Base-by-base conservation (phyloP, 2,888 invertebrate genomes). In the Pollenia angustigena region DNA sequence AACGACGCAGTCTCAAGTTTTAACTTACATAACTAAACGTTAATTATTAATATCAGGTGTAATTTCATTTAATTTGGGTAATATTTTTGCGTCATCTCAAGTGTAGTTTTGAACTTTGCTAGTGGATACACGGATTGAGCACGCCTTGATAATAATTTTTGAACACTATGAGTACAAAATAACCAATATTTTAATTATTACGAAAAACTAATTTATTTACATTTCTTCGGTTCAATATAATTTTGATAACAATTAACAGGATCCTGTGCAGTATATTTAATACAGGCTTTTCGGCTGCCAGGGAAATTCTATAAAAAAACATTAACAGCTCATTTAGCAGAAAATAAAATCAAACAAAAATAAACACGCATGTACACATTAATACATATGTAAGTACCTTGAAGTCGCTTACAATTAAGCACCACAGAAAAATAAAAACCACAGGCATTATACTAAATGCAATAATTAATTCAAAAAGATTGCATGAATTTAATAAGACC, bases 161-260 rank as follows among this genome's bases (percentile, higher is more conserved):
- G 1, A 32, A 32, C 32, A 32, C 6, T 32, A 32, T 32, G 32
- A 0, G 32, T 32, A 32, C 32, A 32, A 32, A 32, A 32, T 32
- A 32, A 32, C 32, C 4, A 32, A 32, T 6, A 6, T 32, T 32
- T 32, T 6, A 32, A 32, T 32, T 32, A 6, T 12, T 23, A 18
- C 23, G 9, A 18, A 32, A 54, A 14, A 71, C 2, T 8, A 32
- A 69, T 42, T 54, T 60, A 87, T 58, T 68, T 56, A 7, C 62
- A 56, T 32, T 89, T 88, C 10, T 88, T 72, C 8, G 58, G 40
- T 11, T 78, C 58, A 80, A 89, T 44, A 62, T 82, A 92, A 23
- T 90, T 88, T 88, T 93, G 93, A 81, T 92, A 93, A 64, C 93
- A 92, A 82, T 92, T 93, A 4, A 92, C 81, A 0, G 92, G 92